Evolutionary conservation across 2,797 vertebrate genomes (phyloP).

Genomic region (Limosa lapponica): DNA sequence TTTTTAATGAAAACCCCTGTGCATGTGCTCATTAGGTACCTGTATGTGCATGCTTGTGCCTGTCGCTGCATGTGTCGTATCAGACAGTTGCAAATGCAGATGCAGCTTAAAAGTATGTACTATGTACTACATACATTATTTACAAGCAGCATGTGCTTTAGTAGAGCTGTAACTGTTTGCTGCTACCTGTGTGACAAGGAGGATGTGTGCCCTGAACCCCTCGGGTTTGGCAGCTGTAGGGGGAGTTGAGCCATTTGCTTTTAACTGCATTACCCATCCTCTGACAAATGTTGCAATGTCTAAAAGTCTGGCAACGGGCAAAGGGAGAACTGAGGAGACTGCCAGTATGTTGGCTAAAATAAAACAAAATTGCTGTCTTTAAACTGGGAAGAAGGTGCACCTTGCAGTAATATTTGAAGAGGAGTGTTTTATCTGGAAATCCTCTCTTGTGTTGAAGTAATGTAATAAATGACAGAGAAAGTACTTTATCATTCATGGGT

Average conservation of each 20-base stretch:
- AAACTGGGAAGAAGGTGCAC: neutral
- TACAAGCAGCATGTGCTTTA: neutral
- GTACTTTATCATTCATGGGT: neutral
- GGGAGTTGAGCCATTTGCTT: neutral
- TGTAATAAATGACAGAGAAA: neutral
- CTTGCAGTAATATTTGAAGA: neutral
- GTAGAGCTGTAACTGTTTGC: neutral
- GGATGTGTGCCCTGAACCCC: neutral
- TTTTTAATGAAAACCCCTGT: neutral
- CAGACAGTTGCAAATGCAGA: neutral
- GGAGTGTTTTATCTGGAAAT: neutral
- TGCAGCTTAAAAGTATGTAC: neutral
- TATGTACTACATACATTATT: neutral
- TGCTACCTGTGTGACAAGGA: neutral
- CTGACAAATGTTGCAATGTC: neutral
- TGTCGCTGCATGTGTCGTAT: accelerated
- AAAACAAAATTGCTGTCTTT: neutral
- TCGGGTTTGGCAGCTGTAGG: neutral
- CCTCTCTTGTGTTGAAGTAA: neutral
- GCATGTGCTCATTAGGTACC: neutral
- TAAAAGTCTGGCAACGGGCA: neutral
- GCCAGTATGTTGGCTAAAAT: neutral
- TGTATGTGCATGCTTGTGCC: neutral
- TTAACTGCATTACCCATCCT: neutral
- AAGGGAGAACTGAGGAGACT: neutral